A percentile compares a stretch with the other conserved stretches of the same genome.
phyloP scores from a whole-genome alignment of 2,888 invertebrate genomes.

The Drepana falcataria region DNA sequence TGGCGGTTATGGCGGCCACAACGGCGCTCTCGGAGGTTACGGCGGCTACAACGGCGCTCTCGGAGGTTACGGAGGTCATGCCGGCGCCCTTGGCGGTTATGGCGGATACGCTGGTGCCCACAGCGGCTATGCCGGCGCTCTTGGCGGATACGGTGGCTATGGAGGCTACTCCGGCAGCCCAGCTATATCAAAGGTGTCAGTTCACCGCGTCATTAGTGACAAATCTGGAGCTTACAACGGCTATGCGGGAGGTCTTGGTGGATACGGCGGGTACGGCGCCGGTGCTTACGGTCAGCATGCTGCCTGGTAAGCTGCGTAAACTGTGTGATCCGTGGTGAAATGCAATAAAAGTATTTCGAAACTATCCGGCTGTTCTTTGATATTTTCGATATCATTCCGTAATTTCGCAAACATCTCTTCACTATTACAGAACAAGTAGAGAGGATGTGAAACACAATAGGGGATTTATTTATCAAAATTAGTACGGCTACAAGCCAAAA shows the following conservation, averaged over 20 bases:
- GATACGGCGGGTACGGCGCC: constrained; percentile 16
- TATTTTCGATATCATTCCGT: too few species aligned
- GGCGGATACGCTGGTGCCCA: background rate
- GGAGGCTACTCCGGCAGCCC: constrained; percentile 22
- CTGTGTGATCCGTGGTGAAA: background rate
- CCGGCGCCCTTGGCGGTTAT: constrained; percentile 10
- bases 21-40: constrained; percentile 1
- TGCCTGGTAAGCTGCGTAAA: constrained; percentile 15
- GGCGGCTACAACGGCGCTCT: background rate
- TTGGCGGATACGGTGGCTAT: background rate
- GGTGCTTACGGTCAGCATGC: constrained; percentile 18
- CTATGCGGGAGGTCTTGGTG: constrained; percentile 13
- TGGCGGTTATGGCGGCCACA: constrained; percentile 6
- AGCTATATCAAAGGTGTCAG: constrained; percentile 44
- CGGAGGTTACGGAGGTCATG: constrained; percentile 2
- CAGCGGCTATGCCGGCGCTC: background rate
- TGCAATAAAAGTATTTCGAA: background rate
- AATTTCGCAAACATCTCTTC: too few species aligned
- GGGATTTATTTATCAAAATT: too few species aligned
- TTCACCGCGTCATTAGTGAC: constrained; percentile 40
- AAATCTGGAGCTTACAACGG: constrained; percentile 30
- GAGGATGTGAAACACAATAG: too few species aligned
- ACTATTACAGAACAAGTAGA: too few species aligned
- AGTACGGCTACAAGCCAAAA: too few species aligned
- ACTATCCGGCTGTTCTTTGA: background rate